Conservation (phyloP, 1,140 invertebrate species). For the Papilio helenus region DNA sequence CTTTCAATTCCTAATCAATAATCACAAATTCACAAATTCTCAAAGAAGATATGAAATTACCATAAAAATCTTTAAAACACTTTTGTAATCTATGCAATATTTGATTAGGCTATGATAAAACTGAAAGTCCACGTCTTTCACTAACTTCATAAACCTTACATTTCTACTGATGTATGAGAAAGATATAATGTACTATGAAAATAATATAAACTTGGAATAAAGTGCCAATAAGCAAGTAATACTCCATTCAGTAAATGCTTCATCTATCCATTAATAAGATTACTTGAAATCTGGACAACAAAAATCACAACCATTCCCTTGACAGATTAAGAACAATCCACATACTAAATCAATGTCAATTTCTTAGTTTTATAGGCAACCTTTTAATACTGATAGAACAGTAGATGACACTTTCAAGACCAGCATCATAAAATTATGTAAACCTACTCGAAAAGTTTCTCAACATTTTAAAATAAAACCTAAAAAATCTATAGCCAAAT, state of each 20-base stretch:
- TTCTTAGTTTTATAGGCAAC: background rate
- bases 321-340: background rate
- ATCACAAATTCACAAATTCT: background rate
- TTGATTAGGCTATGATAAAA: slow-evolving; percentile 10
- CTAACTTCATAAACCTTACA: background rate
- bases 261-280: background rate
- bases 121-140: background rate
- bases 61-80: background rate
- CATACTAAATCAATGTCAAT: background rate
- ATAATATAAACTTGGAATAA: background rate
- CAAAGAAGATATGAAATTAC: background rate
- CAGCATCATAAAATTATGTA: background rate
- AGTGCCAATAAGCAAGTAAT: background rate
- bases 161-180: background rate
- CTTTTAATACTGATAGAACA: background rate
- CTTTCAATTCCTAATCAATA: too few species aligned
- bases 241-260: background rate
- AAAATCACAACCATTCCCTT: background rate
- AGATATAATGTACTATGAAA: background rate
- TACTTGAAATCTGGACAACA: background rate
- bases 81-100: slow-evolving; percentile 1
- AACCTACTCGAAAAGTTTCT: background rate
- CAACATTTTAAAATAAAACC: background rate
- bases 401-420: background rate
- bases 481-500: background rate